These are phyloP conservation scores for Nomada goodeniana DNA, from an alignment of 2,888 invertebrate genomes.

Conservation along the genomic window DNA sequence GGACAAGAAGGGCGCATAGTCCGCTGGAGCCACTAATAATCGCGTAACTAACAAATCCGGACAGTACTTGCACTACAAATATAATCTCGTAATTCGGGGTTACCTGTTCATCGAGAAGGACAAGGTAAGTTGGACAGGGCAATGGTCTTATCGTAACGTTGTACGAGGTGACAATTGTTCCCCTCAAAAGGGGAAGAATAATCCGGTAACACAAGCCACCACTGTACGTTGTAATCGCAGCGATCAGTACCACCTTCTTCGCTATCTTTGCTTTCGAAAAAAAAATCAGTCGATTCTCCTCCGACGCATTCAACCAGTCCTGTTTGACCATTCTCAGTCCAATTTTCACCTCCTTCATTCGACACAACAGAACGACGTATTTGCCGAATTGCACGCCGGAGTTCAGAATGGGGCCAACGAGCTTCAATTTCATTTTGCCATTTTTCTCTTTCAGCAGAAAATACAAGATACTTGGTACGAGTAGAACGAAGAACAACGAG, in stretches of 20 bases:
- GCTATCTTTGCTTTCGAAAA: slow-evolving; percentile 70
- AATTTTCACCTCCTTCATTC: slow-evolving; percentile 47
- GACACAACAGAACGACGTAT: slow-evolving; percentile 28
- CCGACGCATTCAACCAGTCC: slow-evolving; percentile 64
- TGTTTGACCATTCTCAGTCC: slow-evolving; percentile 65
- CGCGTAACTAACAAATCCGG: slow-evolving; percentile 68
- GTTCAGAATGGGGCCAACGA: slow-evolving; percentile 70
- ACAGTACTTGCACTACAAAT: slow-evolving; percentile 67
- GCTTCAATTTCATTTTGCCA: slow-evolving; percentile 59
- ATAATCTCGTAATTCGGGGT: slow-evolving; percentile 72
- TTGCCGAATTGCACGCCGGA: slow-evolving; percentile 43
- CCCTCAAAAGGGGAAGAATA: slow-evolving; percentile 67
- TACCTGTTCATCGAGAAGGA: slow-evolving; percentile 63
- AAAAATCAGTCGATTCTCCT: slow-evolving; percentile 64
- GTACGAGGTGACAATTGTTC: slow-evolving; percentile 47
- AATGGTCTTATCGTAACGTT: slow-evolving; percentile 68
- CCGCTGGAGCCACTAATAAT: slow-evolving; percentile 66
- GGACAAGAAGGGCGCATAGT: slow-evolving; percentile 67
- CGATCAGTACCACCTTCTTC: slow-evolving; percentile 60
- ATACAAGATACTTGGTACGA: slow-evolving; percentile 65
- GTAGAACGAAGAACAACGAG: slow-evolving; percentile 52
- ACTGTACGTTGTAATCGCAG: slow-evolving; percentile 68
- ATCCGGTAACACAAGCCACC: slow-evolving; percentile 66
- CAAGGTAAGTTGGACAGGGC: slow-evolving; percentile 68
- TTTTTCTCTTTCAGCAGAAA: slow-evolving; percentile 67